Evolutionary conservation across 1,140 invertebrate species (phyloP).

Genomic region (Cardiocondyla obscurior): DNA sequence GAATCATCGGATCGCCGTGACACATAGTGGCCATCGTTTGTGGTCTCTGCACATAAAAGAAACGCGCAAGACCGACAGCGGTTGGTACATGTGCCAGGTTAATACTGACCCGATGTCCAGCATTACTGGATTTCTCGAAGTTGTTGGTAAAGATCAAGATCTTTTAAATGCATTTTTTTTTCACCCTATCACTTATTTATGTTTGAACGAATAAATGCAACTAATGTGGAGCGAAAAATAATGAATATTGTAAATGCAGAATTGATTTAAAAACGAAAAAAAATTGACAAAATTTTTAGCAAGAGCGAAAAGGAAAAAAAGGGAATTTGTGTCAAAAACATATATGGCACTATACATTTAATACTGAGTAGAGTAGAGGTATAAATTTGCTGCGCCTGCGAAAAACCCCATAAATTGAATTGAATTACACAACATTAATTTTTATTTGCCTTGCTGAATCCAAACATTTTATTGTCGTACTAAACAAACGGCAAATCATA

Average conservation of each 20-base stretch:
- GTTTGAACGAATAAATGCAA: not conserved
- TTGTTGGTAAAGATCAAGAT: constrained; percentile 83
- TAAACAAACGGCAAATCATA: constrained; percentile 30
- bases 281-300: not conserved
- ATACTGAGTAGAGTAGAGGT: not conserved
- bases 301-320: not conserved
- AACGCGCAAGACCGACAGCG: constrained; percentile 82
- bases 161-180: not conserved
- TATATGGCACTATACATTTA: not conserved
- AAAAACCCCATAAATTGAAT: constrained; percentile 21
- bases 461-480: constrained; percentile 29
- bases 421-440: constrained; percentile 8
- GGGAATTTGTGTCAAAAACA: constrained; percentile 5
- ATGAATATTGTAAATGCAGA: not conserved
- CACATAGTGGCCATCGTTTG: constrained; percentile 84
- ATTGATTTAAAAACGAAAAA: not conserved
- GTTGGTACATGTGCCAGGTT: constrained; percentile 86
- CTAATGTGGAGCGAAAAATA: not conserved
- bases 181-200: not conserved
- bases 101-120: constrained; percentile 87
- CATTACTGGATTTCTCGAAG: constrained; percentile 85
- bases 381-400: not conserved
- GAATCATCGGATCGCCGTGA: constrained; percentile 85
- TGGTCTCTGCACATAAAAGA: constrained; percentile 85
- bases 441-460: constrained; percentile 23